phyloP scores from a whole-genome alignment of 37 sponge, comb jelly and placozoan species.

The Cladorhizidae sp. region DNA sequence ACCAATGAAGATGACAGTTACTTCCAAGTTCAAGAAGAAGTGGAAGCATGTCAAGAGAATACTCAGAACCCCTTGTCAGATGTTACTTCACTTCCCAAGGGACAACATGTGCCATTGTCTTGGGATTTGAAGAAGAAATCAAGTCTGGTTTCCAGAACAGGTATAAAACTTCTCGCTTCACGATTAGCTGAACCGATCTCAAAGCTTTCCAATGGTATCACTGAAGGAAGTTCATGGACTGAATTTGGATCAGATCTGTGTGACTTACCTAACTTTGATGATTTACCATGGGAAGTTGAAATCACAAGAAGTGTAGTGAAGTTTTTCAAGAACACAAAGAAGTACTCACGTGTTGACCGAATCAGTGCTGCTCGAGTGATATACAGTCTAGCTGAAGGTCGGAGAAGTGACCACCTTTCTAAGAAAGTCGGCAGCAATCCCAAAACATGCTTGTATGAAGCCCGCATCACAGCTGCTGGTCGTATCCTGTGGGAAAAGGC shows the following conservation, averaged over 20 bases:
- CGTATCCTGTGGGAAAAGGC: slow-evolving; percentile 82
- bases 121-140: too few relatives aligned
- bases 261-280: slow-evolving; percentile 31
- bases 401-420: slow-evolving; percentile 29
- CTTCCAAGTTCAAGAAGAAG: too few relatives aligned
- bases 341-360: not conserved
- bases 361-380: slow-evolving; percentile 34
- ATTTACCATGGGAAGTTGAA: slow-evolving; percentile 83
- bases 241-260: not conserved
- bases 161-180: too few relatives aligned
- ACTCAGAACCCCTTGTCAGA: too few relatives aligned
- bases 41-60: too few relatives aligned
- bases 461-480: slow-evolving; percentile 43
- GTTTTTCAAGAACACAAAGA: slow-evolving; percentile 55
- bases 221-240: not conserved
- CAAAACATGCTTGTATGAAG: slow-evolving; percentile 48
- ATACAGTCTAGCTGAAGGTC: slow-evolving; percentile 59
- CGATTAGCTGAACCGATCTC: too few relatives aligned
- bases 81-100: too few relatives aligned
- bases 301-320: slow-evolving; percentile 58
- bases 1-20: too few relatives aligned
- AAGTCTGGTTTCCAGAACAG: too few relatives aligned
- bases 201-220: not conserved
- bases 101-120: too few relatives aligned
- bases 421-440: slow-evolving; percentile 25